Evolutionary conservation across 2,888 invertebrate species (phyloP), one percentile per base, ranked within the genome.

Genomic region (Epistrophe eligans): DNA sequence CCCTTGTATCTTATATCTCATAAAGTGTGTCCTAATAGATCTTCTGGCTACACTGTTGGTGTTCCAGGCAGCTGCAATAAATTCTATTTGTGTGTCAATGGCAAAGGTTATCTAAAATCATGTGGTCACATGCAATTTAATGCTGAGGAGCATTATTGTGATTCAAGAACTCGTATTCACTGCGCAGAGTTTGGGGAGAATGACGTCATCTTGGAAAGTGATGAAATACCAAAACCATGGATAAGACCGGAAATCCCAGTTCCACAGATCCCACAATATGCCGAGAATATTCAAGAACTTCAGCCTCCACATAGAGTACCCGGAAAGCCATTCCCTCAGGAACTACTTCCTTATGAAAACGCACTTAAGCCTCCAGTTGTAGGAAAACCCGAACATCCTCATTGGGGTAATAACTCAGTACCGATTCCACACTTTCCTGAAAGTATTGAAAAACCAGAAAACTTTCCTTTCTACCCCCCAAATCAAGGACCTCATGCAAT

Each of bases 101-200:
- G 67, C 5, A 24, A 60, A 15, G 87, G 87, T 0, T 72, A 83
- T 40, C 55, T 87, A 15, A 87, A 87, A 48, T 83, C 87, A 9
- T 87, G 87, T 28, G 87, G 87, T 0, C 55, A 52, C 5, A 15
- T 83, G 35, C 83, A 79, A n/a, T 87, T 76, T 24, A 87, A 87
- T 43, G 8, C 48, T 6, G 28, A 17, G 9, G 19, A 8, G 8
- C 64, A 48, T 32, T 87, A 71, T 43, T 87, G 87, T n/a, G 87
- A 87, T 28, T 3, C 52, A 4, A 79, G 24, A 24, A 67, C 52
- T 48, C 82, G 79, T 9, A 83, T 76, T 35, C 55, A 35, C 66
- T 87, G 87, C 13, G 55, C 79, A 24, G 55, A 52, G 6, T 35
- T 15, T 28, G 79, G 72, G 1, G 48, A 60, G 4, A 72, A 76